Evolutionary conservation across 2,888 invertebrate species (phyloP).

Genomic region (Xanthorhoe spadicearia): DNA sequence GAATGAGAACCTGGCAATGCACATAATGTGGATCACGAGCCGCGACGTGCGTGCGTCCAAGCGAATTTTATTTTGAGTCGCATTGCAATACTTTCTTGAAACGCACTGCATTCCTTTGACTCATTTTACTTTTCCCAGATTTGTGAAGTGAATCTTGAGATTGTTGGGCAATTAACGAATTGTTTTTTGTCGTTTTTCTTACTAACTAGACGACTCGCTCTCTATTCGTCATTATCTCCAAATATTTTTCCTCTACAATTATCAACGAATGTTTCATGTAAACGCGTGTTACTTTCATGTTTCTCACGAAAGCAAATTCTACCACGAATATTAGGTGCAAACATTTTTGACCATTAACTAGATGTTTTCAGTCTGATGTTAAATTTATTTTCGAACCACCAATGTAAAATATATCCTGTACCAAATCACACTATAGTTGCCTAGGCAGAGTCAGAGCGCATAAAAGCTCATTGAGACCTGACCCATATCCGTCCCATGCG

Average conservation of each 20-base stretch:
- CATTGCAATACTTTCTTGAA: conserved; percentile 32
- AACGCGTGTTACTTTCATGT: conserved; percentile 9
- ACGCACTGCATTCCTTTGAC: conserved; percentile 39
- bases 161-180: conserved; percentile 30
- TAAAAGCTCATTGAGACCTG: too few species aligned
- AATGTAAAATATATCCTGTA: too few species aligned
- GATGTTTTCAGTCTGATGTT: too few species aligned
- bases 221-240: conserved; percentile 22
- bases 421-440: too few species aligned
- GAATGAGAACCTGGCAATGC: conserved; percentile 10
- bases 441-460: too few species aligned
- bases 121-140: conserved; percentile 33
- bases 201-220: conserved; percentile 12
- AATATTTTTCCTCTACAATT: conserved; percentile 14
- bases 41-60: conserved; percentile 21
- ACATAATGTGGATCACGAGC: conserved; percentile 21
- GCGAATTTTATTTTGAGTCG: conserved; percentile 40
- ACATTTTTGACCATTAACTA: background rate
- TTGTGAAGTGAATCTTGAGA: conserved; percentile 27
- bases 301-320: conserved; percentile 18
- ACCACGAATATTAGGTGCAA: background rate
- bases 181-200: conserved; percentile 23
- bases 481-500: too few species aligned
- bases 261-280: conserved; percentile 5
- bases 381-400: too few species aligned